Evolutionary conservation across 1,140 invertebrate species (phyloP).

Genomic region (Megathymus violae): DNA sequence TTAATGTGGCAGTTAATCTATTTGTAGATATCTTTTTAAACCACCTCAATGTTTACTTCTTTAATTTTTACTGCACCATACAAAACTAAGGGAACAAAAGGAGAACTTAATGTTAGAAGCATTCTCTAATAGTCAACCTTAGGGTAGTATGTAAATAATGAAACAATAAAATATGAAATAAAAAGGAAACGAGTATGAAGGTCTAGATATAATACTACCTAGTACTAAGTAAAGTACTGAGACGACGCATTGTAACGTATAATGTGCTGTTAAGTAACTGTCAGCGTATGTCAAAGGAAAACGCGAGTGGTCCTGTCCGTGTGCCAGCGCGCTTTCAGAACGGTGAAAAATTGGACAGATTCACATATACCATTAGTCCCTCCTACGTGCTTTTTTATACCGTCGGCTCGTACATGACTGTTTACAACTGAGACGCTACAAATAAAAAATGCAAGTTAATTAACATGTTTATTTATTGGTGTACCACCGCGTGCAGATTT

Average conservation of each 20-base stretch:
- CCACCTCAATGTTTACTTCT: too few species aligned
- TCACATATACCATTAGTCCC: constrained; percentile 29
- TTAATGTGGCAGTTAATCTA: too few species aligned
- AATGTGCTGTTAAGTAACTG: background rate
- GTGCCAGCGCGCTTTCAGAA: constrained; percentile 32
- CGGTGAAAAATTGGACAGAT: constrained; percentile 27
- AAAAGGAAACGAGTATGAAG: too few species aligned
- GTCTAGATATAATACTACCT: too few species aligned
- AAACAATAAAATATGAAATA: too few species aligned
- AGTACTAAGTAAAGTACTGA: background rate
- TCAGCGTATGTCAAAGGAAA: constrained; percentile 33
- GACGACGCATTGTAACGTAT: background rate
- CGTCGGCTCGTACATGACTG: background rate
- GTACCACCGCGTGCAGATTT: constrained; percentile 15
- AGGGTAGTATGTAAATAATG: too few species aligned
- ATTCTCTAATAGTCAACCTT: too few species aligned
- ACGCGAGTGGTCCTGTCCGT: constrained; percentile 8
- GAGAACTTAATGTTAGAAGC: too few species aligned
- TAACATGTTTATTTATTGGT: constrained; percentile 9
- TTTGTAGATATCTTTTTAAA: too few species aligned
- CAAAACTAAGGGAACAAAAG: too few species aligned
- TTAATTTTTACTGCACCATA: too few species aligned
- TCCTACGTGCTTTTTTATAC: constrained; percentile 21
- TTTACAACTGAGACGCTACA: background rate
- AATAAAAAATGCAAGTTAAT: constrained; percentile 7